phyloP scores from a whole-genome alignment of 2,888 invertebrate genomes.

The Liodrosophila aerea region DNA sequence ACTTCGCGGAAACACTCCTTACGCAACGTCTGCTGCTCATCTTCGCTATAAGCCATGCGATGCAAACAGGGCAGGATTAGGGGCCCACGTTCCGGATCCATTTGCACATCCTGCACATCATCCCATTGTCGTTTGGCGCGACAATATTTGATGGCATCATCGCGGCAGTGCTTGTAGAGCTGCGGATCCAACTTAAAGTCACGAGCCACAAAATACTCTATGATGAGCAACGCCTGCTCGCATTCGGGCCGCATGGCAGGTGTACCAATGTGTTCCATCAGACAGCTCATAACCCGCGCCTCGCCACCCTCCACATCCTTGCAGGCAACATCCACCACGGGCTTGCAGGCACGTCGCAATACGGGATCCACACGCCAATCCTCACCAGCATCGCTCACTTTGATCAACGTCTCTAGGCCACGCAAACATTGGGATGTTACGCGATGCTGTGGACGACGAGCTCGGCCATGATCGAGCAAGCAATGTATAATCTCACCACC shows the following conservation, averaged over 20 bases:
- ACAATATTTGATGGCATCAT: constrained; percentile 92
- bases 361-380: constrained; percentile 98
- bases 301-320: constrained; percentile 88
- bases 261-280: constrained; percentile 95
- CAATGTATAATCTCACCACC: constrained; percentile 97
- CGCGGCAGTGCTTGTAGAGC: constrained; percentile 92
- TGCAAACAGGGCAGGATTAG: constrained; percentile 96
- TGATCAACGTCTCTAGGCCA: constrained; percentile 90
- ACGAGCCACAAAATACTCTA: constrained; percentile 98
- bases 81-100: constrained; percentile 91
- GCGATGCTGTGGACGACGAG: constrained; percentile 84
- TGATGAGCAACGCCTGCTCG: constrained; percentile 94
- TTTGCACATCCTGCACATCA: constrained; percentile 84
- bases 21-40: constrained; percentile 83
- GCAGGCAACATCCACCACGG: constrained; percentile 91
- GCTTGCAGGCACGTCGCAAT: constrained; percentile 91
- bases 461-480: constrained; percentile 93
- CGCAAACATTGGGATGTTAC: constrained; percentile 89
- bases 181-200: constrained; percentile 96
- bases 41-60: constrained; percentile 85
- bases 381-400: constrained; percentile 95
- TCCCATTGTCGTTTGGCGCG: constrained; percentile 91
- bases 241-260: constrained; percentile 92
- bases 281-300: constrained; percentile 93
- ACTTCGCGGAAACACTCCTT: constrained; percentile 88